These are phyloP conservation scores for Enteromius afrohamiltoni DNA, from an alignment of 2,797 vertebrate genomes.

Conservation along the genomic window DNA sequence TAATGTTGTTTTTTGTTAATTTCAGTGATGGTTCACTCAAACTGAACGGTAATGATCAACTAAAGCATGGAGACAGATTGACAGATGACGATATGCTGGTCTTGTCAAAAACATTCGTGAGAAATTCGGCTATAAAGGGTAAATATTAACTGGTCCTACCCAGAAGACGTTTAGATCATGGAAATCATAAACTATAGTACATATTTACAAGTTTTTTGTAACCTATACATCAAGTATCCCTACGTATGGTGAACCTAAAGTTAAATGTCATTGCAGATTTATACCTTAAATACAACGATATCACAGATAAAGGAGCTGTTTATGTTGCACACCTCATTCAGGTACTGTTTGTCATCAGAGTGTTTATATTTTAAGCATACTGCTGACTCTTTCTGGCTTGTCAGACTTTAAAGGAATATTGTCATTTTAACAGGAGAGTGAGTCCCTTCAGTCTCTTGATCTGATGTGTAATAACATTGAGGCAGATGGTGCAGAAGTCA, in stretches of 20 bases:
- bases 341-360: constrained; percentile 68
- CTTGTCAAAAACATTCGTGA: constrained; percentile 71
- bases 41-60: constrained; percentile 77
- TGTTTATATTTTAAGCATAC: neutral
- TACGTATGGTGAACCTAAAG: constrained; percentile 42
- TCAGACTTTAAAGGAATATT: neutral
- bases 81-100: constrained; percentile 74
- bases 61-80: constrained; percentile 70
- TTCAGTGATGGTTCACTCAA: constrained; percentile 69
- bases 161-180: neutral
- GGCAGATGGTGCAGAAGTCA: constrained; percentile 78
- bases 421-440: constrained; percentile 66
- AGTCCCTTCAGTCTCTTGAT: constrained; percentile 78
- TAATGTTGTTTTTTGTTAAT: neutral
- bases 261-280: constrained; percentile 73
- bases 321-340: constrained; percentile 79
- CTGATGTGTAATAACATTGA: constrained; percentile 88
- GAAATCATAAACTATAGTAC: neutral
- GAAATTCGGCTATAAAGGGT: constrained; percentile 76
- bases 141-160: constrained; percentile 34
- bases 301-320: constrained; percentile 78
- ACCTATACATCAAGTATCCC: neutral
- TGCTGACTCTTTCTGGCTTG: neutral
- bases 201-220: neutral
- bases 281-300: constrained; percentile 81